These are phyloP conservation scores for Hyperoodon ampullatus DNA, from an alignment of 2,113 vertebrate genomes.

Conservation along the genomic window DNA sequence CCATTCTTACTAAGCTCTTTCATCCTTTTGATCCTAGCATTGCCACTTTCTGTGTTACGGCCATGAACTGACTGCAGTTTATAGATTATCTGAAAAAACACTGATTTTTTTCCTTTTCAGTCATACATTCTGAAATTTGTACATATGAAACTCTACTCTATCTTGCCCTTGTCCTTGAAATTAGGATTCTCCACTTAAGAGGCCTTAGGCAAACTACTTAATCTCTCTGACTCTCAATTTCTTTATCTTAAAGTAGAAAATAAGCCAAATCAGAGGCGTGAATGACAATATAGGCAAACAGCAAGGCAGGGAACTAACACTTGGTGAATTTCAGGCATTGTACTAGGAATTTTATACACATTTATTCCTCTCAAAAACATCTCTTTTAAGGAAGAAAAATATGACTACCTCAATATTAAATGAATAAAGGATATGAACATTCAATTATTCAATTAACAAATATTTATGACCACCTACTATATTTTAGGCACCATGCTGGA, in stretches of 20 bases:
- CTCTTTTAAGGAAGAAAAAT: conserved; percentile 29
- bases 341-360: not conserved
- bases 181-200: not conserved
- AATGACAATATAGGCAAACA: not conserved
- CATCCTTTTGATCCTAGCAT: not conserved
- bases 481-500: not conserved
- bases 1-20: not conserved
- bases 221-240: not conserved
- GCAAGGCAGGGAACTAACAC: not conserved
- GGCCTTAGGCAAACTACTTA: not conserved
- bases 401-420: not conserved
- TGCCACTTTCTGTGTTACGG: not conserved
- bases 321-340: not conserved
- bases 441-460: not conserved
- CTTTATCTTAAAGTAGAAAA: not conserved
- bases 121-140: not conserved
- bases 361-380: conserved; percentile 7
- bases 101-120: not conserved
- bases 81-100: not conserved
- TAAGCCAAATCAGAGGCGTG: not conserved
- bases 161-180: not conserved
- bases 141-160: not conserved
- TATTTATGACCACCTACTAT: conserved; percentile 31
- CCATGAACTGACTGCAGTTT: not conserved
- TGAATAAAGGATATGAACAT: not conserved